Evolutionary conservation across 2,888 invertebrate genomes (phyloP).

Genomic region (Pharmacophagus antenor): DNA sequence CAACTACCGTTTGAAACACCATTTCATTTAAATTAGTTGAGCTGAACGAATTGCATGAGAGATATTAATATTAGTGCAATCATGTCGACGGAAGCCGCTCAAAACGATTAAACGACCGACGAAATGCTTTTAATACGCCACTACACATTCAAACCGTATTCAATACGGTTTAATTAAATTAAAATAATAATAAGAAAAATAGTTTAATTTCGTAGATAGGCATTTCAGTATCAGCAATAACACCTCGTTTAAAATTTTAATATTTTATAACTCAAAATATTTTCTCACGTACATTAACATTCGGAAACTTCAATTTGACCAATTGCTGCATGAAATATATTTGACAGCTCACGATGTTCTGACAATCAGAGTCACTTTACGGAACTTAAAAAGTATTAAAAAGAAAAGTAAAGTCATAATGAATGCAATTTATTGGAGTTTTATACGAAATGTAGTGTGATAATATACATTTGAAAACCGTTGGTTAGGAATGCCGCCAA

Average conservation of each 20-base stretch:
- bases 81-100: constrained; percentile 46
- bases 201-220: constrained; percentile 1
- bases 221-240: neutral
- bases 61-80: constrained; percentile 52
- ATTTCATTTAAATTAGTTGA: constrained; percentile 60
- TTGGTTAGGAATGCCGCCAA: constrained; percentile 11
- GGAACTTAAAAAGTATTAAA: constrained; percentile 11
- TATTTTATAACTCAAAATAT: constrained; percentile 13
- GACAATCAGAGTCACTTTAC: constrained; percentile 3
- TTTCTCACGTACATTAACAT: constrained; percentile 37
- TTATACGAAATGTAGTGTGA: constrained; percentile 28
- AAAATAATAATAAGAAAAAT: constrained; percentile 36
- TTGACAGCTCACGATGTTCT: constrained; percentile 15
- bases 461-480: constrained; percentile 21
- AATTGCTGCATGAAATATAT: constrained; percentile 42
- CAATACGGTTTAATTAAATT: constrained; percentile 47
- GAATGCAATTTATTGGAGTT: constrained; percentile 28
- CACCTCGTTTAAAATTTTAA: constrained; percentile 1
- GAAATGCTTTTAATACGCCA: constrained; percentile 40
- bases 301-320: constrained; percentile 43
- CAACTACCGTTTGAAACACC: constrained; percentile 52
- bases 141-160: constrained; percentile 47
- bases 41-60: constrained; percentile 52
- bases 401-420: constrained; percentile 28
- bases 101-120: constrained; percentile 48